A percentile compares a stretch with the other conserved stretches of the same genome.
Evolutionary conservation across 1,140 invertebrate genomes (phyloP).

Genomic region (Epicauta chinensis): DNA sequence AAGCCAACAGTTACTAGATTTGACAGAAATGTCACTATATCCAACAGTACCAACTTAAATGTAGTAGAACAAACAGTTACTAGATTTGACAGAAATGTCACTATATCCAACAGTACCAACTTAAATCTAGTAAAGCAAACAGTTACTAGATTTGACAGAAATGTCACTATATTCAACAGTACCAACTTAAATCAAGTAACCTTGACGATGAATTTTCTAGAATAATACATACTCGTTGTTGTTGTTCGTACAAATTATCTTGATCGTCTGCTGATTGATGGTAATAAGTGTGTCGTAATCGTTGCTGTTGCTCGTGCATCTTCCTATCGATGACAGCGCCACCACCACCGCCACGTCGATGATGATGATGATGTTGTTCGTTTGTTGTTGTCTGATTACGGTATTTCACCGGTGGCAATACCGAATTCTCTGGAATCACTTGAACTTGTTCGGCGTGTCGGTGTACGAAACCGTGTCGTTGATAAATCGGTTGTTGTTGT

Average conservation of each 20-base stretch:
- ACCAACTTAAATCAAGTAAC: too few relatives aligned
- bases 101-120: too few relatives aligned
- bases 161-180: too few relatives aligned
- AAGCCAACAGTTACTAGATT: too few relatives aligned
- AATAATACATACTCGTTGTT: constrained; percentile 6
- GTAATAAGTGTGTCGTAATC: constrained; percentile 32
- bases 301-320: constrained; percentile 22
- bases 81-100: too few relatives aligned
- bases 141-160: too few relatives aligned
- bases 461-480: constrained; percentile 40
- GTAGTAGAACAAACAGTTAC: too few relatives aligned
- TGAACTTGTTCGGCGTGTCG: constrained; percentile 41
- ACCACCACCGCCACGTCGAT: too few relatives aligned
- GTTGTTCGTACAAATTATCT: constrained; percentile 28
- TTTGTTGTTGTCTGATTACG: constrained; percentile 21
- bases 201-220: too few relatives aligned
- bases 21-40: too few relatives aligned
- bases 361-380: constrained; percentile 20
- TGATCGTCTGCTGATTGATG: constrained; percentile 29
- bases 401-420: constrained; percentile 31
- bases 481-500: constrained; percentile 38
- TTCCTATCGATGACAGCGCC: constrained; percentile 28
- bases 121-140: too few relatives aligned
- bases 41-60: too few relatives aligned
- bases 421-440: constrained; percentile 36